Conservation (phyloP, 2,113 vertebrate species). For the Malurus elegans region DNA sequence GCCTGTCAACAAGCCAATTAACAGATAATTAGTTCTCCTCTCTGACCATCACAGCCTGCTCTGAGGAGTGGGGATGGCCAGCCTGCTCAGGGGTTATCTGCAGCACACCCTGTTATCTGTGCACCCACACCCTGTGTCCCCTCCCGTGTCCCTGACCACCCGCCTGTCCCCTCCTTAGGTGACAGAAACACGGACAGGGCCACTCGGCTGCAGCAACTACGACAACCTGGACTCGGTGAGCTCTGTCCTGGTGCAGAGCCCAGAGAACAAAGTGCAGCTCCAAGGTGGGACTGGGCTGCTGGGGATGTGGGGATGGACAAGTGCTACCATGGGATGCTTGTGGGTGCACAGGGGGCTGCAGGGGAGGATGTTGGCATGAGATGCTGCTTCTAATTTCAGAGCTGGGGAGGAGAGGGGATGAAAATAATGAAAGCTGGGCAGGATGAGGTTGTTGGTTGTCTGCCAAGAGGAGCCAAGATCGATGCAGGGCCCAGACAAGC, state of each 20-base stretch:
- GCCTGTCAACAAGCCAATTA: slow-evolving; percentile 71
- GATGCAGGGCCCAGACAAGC: slow-evolving; percentile 35
- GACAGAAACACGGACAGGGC: slow-evolving; percentile 95
- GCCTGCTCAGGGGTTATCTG: neutral
- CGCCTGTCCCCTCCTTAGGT: slow-evolving; percentile 77
- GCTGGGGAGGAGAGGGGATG: neutral
- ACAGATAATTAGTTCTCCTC: slow-evolving; percentile 64
- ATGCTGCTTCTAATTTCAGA: slow-evolving; percentile 33
- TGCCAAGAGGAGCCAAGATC: slow-evolving; percentile 35
- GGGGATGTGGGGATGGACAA: rapidly evolving
- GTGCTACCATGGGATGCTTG: neutral
- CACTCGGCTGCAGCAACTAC: slow-evolving; percentile 98
- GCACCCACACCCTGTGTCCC: too few relatives aligned
- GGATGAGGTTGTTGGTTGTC: slow-evolving; percentile 25
- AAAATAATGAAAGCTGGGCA: slow-evolving; percentile 32
- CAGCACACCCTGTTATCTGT: too few relatives aligned
- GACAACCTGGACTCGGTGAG: slow-evolving; percentile 98
- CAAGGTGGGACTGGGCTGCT: slow-evolving; percentile 78
- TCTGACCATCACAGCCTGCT: neutral
- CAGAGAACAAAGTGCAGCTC: slow-evolving; percentile 96
- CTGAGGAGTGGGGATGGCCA: neutral
- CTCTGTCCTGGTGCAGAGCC: slow-evolving; percentile 96
- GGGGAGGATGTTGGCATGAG: neutral
- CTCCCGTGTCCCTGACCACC: neutral
- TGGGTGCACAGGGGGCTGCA: rapidly evolving